phyloP scores from a whole-genome alignment of 2,888 invertebrate species.

The Augochlorella aurata region DNA sequence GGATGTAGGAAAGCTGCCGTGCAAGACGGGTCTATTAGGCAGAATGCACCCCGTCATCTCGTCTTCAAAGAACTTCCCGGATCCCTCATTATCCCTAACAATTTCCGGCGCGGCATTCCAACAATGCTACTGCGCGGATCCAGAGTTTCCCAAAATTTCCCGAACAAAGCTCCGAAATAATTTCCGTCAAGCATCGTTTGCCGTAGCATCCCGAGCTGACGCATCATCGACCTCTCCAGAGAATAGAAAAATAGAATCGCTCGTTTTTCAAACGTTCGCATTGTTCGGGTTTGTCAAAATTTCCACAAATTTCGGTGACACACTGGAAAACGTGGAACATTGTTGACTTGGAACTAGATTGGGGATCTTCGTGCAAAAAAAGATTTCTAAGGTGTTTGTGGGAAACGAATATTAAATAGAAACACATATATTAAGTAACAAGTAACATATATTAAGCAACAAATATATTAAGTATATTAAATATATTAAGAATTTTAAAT shows the following conservation, averaged over 20 bases:
- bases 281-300: background rate
- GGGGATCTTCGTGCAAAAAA: too few species aligned
- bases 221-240: background rate
- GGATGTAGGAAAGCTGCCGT: background rate
- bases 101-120: slow-evolving; percentile 33
- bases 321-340: too few species aligned
- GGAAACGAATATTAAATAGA: too few species aligned
- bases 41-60: slow-evolving; percentile 32
- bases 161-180: slow-evolving; percentile 15
- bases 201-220: background rate
- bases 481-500: too few species aligned
- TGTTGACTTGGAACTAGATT: too few species aligned
- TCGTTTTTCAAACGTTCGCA: background rate
- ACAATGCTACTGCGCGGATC: slow-evolving; percentile 14
- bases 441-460: too few species aligned
- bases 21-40: slow-evolving; percentile 34
- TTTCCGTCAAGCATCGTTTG: slow-evolving; percentile 4
- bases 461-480: too few species aligned
- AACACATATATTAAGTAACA: too few species aligned
- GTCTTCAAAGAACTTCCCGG: slow-evolving; percentile 23
- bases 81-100: slow-evolving; percentile 54
- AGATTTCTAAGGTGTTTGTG: too few species aligned
- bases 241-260: slow-evolving; percentile 9
- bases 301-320: too few species aligned
- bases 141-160: slow-evolving; percentile 32